Conservation (phyloP, 2,113 vertebrate species). For the Neotragus pygmaeus region DNA sequence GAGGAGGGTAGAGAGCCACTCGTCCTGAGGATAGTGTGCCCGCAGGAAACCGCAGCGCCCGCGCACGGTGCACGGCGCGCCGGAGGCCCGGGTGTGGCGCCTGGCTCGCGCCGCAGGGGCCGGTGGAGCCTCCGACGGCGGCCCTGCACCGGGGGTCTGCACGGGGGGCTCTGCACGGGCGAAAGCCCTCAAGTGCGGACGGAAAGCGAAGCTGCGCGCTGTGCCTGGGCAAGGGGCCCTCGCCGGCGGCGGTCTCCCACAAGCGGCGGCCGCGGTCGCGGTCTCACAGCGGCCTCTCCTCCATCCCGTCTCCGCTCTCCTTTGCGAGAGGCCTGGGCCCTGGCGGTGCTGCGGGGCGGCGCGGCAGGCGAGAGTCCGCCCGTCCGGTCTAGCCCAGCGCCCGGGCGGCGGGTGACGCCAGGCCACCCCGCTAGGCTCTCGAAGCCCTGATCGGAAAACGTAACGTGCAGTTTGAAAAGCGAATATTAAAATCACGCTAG, state of each 20-base stretch:
- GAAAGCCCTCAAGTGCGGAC: background rate
- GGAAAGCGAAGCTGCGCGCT: accelerated
- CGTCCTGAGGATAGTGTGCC: background rate
- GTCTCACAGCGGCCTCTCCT: background rate
- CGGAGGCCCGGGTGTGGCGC: background rate
- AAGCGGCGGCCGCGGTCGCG: too few relatives aligned
- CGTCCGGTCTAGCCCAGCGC: accelerated
- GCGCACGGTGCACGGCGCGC: accelerated
- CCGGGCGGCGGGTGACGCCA: accelerated
- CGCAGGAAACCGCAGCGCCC: background rate
- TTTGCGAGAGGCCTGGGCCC: background rate
- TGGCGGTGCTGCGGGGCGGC: accelerated
- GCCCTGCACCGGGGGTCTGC: too few relatives aligned
- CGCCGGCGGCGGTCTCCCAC: accelerated
- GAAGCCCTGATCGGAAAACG: background rate
- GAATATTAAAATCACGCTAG: background rate
- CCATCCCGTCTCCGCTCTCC: too few relatives aligned
- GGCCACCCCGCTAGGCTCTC: accelerated
- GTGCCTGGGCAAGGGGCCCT: background rate
- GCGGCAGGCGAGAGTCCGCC: background rate
- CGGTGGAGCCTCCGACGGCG: background rate
- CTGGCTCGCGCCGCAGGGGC: accelerated
- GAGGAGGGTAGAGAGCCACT: background rate
- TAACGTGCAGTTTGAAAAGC: background rate
- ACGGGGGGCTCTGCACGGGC: too few relatives aligned